Evolutionary conservation across 2,113 vertebrate genomes (phyloP), one percentile per base, ranked within the genome.

Genomic region (Plotosus lineatus): DNA sequence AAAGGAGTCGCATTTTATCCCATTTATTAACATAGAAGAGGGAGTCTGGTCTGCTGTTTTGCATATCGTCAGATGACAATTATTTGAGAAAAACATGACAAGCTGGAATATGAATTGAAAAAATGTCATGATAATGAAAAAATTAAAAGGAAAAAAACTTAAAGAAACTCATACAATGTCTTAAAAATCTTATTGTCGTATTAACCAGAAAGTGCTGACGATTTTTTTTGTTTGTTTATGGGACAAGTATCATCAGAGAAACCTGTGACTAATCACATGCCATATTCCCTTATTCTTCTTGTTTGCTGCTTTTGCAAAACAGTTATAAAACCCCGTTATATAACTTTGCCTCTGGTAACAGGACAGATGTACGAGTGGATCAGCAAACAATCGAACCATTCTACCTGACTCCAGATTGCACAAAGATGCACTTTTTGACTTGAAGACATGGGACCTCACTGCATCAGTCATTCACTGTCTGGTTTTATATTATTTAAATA

Each of bases 331-430:
- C 48, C 38, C 78, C 73, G 83, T 85, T 83, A 69, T 75, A 66
- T 78, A 82, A 82, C 61, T 83, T 78, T 73, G 38, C 77, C 77
- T 79, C 66, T 6, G 68, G 83, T 82, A 6, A 44, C 46, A 75
- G 74, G 77, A 79, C 21, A 53, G 53, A 81, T n/a, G 38, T 71
- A 75, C 15, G 74, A 56, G 72, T 66, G 61, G 82, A 81, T 55
- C 85, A 83, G 50, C 71, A 85, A 79, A 88, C 81, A 89, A 82
- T 85, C 3, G 15, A 51, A 53, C 58, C 80, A 84, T 87, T 90
- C 79, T 83, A 46, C 56, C 51, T 83, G 76, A 48, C 76, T 72
- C 38, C 68, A 77, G 80, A 73, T 78, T 60, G 68, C n/a, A 56
- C 73, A 61, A 81, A 66, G 74, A 81, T 81, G 42, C 79, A 83